phyloP scores from a whole-genome alignment of 2,888 invertebrate genomes.

The Acanthosepion pharaonis region DNA sequence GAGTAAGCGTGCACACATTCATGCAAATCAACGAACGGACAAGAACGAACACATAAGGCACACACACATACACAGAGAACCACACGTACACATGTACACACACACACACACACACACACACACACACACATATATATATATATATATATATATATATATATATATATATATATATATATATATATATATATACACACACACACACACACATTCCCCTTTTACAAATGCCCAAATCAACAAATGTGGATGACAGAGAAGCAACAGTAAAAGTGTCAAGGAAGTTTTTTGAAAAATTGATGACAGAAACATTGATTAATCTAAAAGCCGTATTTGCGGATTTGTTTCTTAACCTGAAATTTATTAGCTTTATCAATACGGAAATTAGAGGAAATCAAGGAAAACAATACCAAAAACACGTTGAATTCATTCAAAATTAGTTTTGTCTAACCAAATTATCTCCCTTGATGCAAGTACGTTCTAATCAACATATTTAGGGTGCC shows the following conservation, averaged over 20 bases:
- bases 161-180: constrained; percentile 33
- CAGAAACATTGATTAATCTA: too few relatives aligned
- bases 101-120: not conserved
- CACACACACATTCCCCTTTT: not conserved
- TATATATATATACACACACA: not conserved
- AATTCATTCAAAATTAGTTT: not conserved
- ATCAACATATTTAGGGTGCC: too few relatives aligned
- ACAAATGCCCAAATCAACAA: not conserved
- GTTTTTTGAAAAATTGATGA: not conserved
- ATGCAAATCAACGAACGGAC: not conserved
- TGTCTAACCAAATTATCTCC: too few relatives aligned
- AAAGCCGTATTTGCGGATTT: not conserved
- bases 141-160: not conserved
- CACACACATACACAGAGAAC: not conserved
- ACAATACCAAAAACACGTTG: not conserved
- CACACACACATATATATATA: not conserved
- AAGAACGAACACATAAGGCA: not conserved
- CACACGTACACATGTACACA: not conserved
- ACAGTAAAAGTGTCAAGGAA: not conserved
- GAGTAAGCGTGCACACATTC: not conserved
- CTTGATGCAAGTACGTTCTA: too few relatives aligned
- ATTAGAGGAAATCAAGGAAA: not conserved
- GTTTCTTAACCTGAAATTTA: not conserved
- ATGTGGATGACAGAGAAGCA: not conserved
- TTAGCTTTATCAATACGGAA: not conserved